Conservation (phyloP, 1,140 invertebrate species). For the Helicoverpa zea region DNA sequence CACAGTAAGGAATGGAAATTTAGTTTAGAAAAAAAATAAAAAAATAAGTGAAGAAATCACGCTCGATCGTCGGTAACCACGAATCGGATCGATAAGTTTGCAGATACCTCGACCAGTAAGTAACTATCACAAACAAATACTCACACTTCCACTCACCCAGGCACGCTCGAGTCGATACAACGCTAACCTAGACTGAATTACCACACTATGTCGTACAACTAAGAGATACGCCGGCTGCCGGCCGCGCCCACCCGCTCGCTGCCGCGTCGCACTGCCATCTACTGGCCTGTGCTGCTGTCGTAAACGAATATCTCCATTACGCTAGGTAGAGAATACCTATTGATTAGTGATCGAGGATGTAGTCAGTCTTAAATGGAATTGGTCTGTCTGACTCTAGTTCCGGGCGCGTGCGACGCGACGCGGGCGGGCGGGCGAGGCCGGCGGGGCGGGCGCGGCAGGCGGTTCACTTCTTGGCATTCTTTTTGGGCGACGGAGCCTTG, state of each 20-base stretch:
- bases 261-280: slow-evolving; percentile 7
- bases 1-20: slow-evolving; percentile 85
- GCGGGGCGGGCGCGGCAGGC: slow-evolving; percentile 52
- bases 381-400: slow-evolving; percentile 45
- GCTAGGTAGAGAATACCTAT: slow-evolving; percentile 57
- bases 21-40: slow-evolving; percentile 72
- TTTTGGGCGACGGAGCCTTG: slow-evolving; percentile 85
- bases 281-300: slow-evolving; percentile 29
- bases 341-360: slow-evolving; percentile 33
- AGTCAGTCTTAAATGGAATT: slow-evolving; percentile 68
- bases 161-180: slow-evolving; percentile 74
- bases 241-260: slow-evolving; percentile 54
- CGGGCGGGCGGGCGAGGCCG: slow-evolving; percentile 41
- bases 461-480: slow-evolving; percentile 86
- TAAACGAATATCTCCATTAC: slow-evolving; percentile 30
- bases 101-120: slow-evolving; percentile 67
- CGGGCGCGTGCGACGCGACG: slow-evolving; percentile 47
- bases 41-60: slow-evolving; percentile 69
- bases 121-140: slow-evolving; percentile 61
- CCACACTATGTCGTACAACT: slow-evolving; percentile 79
- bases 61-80: slow-evolving; percentile 66
- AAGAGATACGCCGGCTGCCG: slow-evolving; percentile 53
- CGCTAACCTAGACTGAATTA: slow-evolving; percentile 81
- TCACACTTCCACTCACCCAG: slow-evolving; percentile 68
- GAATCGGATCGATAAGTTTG: slow-evolving; percentile 60